Base-by-base conservation (phyloP, 2,113 vertebrate species). In the Phaethon lepturus region DNA sequence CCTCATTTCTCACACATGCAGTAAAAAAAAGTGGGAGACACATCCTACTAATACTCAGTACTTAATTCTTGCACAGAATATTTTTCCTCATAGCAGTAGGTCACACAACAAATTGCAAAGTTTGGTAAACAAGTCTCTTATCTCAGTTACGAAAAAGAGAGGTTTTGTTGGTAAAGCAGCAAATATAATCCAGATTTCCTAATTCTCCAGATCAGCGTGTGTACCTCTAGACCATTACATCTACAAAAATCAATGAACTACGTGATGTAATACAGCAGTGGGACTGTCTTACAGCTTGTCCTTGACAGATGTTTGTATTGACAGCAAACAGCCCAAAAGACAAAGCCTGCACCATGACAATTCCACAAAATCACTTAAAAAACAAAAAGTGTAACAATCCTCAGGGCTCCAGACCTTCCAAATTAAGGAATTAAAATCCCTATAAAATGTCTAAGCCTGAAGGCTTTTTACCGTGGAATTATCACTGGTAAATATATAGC, bases 291-390 rank as follows among this genome's bases (percentile, higher is more conserved):
- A 87, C 60, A 67, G n/a, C 45, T 90, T 91, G 95, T 91, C 93
- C 94, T 94, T 97, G 95, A 91, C 87, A 96, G 81, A 90, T 97
- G 90, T 95, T 97, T 97, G 67, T 96, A 86, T 90, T 95, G 93
- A 85, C 90, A 85, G 92, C 59, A 96, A 85, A 92, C 83, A 95
- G 24, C 92, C 88, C 93, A 86, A 85, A 97, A 95, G 78, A 77
- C 92, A 96, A 94, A 93, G 84, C 42, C 80, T 77, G 64, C 76
- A 85, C 83, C 79, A 45, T 86, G 86, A 91, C 73, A 96, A 95
- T 91, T 95, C 71, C n/a, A 93, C 73, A 92, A 81, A 92, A 95
- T 83, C 90, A 93, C 78, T 95, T 91, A 76, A 76, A 86, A 95
- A 78, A 17, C 53, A 76, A 66, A 79, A 83, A 38, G 13, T 89